phyloP scores from a whole-genome alignment of 2,888 invertebrate genomes.

The Cecidostiba fungosa region DNA sequence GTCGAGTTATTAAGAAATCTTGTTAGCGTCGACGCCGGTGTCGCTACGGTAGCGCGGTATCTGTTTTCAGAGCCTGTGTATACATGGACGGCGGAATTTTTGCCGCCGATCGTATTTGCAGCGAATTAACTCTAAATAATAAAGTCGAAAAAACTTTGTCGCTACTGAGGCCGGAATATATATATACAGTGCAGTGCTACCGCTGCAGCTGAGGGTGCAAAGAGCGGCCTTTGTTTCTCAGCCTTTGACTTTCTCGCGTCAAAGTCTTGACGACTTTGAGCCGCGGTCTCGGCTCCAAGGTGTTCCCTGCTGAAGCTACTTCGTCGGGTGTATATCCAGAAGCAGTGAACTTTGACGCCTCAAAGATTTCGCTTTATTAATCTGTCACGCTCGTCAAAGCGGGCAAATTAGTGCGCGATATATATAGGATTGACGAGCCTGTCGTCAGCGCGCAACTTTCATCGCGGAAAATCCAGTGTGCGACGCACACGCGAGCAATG shows the following conservation, averaged over 20 bases:
- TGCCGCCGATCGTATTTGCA: too few species aligned
- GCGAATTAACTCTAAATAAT: too few species aligned
- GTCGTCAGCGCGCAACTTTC: too few species aligned
- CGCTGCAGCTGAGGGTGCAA: background rate
- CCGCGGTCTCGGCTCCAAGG: background rate
- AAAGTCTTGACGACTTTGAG: conserved; percentile 44
- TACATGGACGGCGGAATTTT: background rate
- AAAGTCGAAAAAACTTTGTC: too few species aligned
- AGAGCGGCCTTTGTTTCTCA: conserved; percentile 40
- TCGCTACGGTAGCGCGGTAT: background rate
- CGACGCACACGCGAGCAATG: too few species aligned
- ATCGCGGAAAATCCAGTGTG: background rate
- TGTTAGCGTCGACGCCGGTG: conserved; percentile 65
- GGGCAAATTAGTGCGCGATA: too few species aligned
- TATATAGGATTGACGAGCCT: too few species aligned
- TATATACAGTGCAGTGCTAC: background rate
- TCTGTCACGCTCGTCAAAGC: too few species aligned
- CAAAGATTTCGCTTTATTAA: background rate
- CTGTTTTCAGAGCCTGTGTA: background rate
- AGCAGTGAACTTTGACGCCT: background rate
- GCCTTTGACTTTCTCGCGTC: conserved; percentile 46
- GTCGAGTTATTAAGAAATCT: conserved; percentile 73
- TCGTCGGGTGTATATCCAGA: background rate
- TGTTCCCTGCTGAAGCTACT: background rate
- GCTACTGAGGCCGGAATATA: background rate